Percentiles rank a stretch among this genome's conserved stretches.
Evolutionary conservation across 92 coral and sea anemone genomes (phyloP).

Genomic region (Zoanthus sansibaricus): DNA sequence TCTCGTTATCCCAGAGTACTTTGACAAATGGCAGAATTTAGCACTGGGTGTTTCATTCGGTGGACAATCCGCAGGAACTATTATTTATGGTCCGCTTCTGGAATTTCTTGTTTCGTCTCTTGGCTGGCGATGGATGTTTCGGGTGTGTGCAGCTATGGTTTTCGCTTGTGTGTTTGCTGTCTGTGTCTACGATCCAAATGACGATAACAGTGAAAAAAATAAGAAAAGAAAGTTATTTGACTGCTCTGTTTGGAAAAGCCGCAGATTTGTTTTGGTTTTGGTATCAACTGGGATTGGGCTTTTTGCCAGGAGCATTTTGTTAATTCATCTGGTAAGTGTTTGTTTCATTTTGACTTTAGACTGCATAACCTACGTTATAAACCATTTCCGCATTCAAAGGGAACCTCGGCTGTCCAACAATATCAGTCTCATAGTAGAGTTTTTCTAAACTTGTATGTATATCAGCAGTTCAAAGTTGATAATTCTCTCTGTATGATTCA

Average conservation of each 20-base stretch:
- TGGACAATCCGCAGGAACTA: constrained; percentile 56
- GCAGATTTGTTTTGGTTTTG: constrained; percentile 43
- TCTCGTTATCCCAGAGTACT: constrained; percentile 19
- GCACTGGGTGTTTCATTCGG: constrained; percentile 57
- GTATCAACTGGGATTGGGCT: constrained; percentile 37
- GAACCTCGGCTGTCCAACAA: too few species aligned
- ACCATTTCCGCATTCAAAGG: too few species aligned
- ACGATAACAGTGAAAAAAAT: constrained; percentile 3
- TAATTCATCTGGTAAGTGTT: constrained; percentile 56
- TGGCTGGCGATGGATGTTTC: constrained; percentile 56
- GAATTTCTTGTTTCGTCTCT: constrained; percentile 32
- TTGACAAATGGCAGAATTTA: constrained; percentile 22
- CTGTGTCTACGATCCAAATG: constrained; percentile 14
- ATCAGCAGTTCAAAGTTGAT: too few species aligned
- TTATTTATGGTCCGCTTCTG: constrained; percentile 56
- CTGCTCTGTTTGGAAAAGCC: constrained; percentile 53
- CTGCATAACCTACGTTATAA: neutral
- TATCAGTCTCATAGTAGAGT: too few species aligned
- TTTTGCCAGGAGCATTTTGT: constrained; percentile 47
- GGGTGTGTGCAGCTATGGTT: constrained; percentile 50
- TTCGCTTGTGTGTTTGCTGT: constrained; percentile 44
- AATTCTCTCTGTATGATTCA: too few species aligned
- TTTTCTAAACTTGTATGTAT: too few species aligned
- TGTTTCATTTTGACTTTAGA: neutral
- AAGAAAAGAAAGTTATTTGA: constrained; percentile 50